phyloP scores from a whole-genome alignment of 2,888 invertebrate genomes.

The Stenoptilia bipunctidactyla region DNA sequence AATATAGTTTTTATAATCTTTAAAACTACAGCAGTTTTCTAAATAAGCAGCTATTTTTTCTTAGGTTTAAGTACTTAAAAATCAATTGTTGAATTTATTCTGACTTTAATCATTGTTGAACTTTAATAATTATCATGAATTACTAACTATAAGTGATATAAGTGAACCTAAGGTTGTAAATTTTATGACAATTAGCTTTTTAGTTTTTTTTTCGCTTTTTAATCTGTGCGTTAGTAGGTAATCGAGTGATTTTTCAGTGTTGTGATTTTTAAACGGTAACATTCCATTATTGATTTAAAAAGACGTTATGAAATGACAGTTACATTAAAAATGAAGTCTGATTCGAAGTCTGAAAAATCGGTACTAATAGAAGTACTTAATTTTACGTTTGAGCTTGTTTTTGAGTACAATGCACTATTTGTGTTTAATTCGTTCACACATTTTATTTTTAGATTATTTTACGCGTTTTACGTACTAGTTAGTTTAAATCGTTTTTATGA shows the following conservation, averaged over 20 bases:
- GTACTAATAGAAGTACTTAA: constrained; percentile 33
- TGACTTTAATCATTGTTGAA: constrained; percentile 55
- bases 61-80: constrained; percentile 14
- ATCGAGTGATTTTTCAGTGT: constrained; percentile 30
- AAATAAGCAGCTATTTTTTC: not conserved
- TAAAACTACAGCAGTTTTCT: not conserved
- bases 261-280: constrained; percentile 54
- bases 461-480: constrained; percentile 26
- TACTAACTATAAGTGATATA: constrained; percentile 26
- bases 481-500: constrained; percentile 38
- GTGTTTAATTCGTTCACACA: constrained; percentile 30
- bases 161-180: constrained; percentile 25
- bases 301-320: constrained; percentile 39
- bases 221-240: constrained; percentile 11
- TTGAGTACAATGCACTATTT: constrained; percentile 51
- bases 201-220: constrained; percentile 14
- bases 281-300: constrained; percentile 45
- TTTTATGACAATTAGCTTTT: constrained; percentile 24
- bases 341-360: constrained; percentile 38
- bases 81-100: constrained; percentile 35
- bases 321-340: constrained; percentile 34
- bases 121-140: constrained; percentile 21
- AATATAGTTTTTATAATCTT: not conserved
- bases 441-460: constrained; percentile 23
- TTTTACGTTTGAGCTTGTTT: constrained; percentile 18